A percentile compares a stretch with the other conserved stretches of the same genome.
Conservation (phyloP, 2,888 invertebrate genomes). For the Hydriomena furcata region DNA sequence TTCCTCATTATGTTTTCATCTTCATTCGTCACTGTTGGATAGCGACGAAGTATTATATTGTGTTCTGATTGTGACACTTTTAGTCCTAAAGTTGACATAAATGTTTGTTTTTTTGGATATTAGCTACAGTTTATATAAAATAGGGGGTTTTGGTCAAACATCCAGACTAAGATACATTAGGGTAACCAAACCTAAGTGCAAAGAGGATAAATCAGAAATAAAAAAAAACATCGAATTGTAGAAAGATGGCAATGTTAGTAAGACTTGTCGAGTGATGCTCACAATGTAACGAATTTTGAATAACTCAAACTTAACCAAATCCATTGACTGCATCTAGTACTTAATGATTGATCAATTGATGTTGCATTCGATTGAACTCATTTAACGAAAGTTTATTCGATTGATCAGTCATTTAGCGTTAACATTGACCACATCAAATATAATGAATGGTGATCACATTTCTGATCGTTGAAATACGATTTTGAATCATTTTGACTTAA, state of each 20-base stretch:
- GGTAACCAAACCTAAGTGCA: slow-evolving; percentile 39
- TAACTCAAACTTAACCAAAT: slow-evolving; percentile 25
- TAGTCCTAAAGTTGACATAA: too few species aligned
- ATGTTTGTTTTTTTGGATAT: neutral
- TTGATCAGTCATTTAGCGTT: slow-evolving; percentile 30
- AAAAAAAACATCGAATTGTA: slow-evolving; percentile 29
- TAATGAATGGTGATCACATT: slow-evolving; percentile 19
- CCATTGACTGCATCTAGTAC: slow-evolving; percentile 35
- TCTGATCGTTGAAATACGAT: neutral
- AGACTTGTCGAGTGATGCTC: slow-evolving; percentile 21
- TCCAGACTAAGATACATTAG: slow-evolving; percentile 41
- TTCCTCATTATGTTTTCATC: too few species aligned
- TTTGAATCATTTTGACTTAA: too few species aligned
- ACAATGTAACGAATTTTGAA: slow-evolving; percentile 20
- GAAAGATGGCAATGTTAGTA: slow-evolving; percentile 26
- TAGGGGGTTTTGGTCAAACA: slow-evolving; percentile 32
- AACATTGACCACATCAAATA: slow-evolving; percentile 42
- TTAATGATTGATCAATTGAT: slow-evolving; percentile 32
- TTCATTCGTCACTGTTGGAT: too few species aligned
- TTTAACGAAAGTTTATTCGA: neutral
- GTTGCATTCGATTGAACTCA: too few species aligned
- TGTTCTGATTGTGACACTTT: too few species aligned
- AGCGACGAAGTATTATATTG: too few species aligned
- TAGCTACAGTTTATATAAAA: neutral
- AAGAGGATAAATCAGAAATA: slow-evolving; percentile 35